Evolutionary conservation across 2,797 vertebrate species (phyloP).

Genomic region (Clamator glandarius): DNA sequence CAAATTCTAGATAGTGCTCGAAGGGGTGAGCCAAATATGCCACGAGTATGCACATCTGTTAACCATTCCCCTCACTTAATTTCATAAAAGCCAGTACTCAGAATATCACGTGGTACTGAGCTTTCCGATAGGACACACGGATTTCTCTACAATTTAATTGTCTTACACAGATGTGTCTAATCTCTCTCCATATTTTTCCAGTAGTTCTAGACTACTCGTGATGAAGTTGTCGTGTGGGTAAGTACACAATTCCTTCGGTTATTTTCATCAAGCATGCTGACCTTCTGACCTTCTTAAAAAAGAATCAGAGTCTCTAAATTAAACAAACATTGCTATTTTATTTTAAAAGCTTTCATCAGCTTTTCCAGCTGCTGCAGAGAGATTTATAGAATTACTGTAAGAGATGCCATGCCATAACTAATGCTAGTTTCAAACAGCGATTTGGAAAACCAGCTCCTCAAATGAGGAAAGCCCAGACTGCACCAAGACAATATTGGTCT

Average conservation of each 20-base stretch:
- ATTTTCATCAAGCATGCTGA: background rate
- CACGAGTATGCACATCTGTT: background rate
- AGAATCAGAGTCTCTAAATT: conserved; percentile 21
- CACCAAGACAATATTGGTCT: background rate
- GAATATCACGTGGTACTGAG: background rate
- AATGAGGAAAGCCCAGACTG: background rate
- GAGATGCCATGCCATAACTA: conserved; percentile 19
- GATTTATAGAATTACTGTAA: conserved; percentile 14
- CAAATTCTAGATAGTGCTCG: background rate
- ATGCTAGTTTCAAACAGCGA: conserved; percentile 6
- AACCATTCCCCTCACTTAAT: background rate
- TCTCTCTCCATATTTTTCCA: background rate
- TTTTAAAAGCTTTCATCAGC: conserved; percentile 51
- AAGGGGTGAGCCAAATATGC: background rate
- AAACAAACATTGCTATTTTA: conserved; percentile 51
- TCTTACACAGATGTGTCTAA: background rate
- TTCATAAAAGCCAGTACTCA: background rate
- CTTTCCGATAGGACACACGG: background rate
- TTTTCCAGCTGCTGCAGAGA: conserved; percentile 27
- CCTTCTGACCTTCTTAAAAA: background rate
- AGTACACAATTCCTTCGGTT: background rate
- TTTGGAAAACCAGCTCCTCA: conserved; percentile 33
- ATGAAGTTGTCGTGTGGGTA: background rate
- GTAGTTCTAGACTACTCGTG: background rate
- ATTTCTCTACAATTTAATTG: background rate